Conservation (phyloP, 2,888 invertebrate genomes). For the Amiota minor region DNA sequence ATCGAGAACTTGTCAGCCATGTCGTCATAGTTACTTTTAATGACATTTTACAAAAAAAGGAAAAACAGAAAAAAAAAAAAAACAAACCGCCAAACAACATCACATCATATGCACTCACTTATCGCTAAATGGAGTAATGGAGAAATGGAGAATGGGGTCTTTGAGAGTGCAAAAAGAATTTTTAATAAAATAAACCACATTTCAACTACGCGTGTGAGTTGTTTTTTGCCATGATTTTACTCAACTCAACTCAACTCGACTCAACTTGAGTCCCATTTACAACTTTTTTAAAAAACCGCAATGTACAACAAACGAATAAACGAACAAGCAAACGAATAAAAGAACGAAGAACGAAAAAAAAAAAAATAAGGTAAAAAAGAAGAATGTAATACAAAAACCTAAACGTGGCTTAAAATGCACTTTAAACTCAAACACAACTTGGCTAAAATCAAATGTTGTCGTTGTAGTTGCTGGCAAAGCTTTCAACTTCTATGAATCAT, state of each 20-base stretch:
- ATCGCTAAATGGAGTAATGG: background rate
- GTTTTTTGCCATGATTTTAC: constrained; percentile 2
- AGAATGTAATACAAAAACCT: constrained; percentile 10
- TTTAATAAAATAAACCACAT: constrained; percentile 60
- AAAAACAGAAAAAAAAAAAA: background rate
- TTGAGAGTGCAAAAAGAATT: constrained; percentile 45
- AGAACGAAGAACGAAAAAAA: background rate
- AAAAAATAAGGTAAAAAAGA: background rate
- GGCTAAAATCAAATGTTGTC: constrained; percentile 8
- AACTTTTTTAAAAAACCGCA: constrained; percentile 4
- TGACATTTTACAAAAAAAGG: constrained; percentile 8
- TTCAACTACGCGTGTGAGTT: constrained; percentile 41
- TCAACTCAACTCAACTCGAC: constrained; percentile 45
- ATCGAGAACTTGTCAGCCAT: constrained; percentile 12
- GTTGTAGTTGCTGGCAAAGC: background rate
- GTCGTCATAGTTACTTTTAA: constrained; percentile 29
- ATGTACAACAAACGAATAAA: background rate
- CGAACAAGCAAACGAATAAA: background rate
- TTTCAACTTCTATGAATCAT: constrained; percentile 1
- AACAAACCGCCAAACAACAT: constrained; percentile 5
- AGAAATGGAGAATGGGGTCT: constrained; percentile 1
- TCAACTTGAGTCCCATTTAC: constrained; percentile 41
- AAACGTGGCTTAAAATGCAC: constrained; percentile 15
- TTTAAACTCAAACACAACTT: constrained; percentile 8
- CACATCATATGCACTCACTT: constrained; percentile 10